Evolutionary conservation across 2,113 vertebrate species (phyloP), one percentile per base, ranked within the genome.

Genomic region (Blennius ocellaris): DNA sequence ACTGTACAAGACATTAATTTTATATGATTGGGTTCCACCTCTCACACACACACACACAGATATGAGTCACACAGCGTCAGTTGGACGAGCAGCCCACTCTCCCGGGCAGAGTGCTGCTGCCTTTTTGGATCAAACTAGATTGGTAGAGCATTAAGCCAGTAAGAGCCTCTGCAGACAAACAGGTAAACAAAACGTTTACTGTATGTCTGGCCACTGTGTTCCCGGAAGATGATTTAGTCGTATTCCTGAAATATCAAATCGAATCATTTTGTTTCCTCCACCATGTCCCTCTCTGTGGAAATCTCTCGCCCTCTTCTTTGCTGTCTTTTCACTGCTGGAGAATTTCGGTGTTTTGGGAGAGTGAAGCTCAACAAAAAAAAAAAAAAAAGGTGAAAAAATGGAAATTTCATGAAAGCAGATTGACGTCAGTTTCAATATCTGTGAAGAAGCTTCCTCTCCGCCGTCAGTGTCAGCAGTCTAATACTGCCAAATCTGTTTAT

Each of bases 121-220:
- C 50, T 69, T 71, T 71, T 80, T 84, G 53, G 61, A 75, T 75
- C 59, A 70, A 82, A 76, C 74, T 68, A 68, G 61, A 76, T 70
- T 75, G 53, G 53, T 67, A 50, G 53, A 53, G 55, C 52, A 73
- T 83, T 77, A 80, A 73, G 60, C 54, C 59, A 56, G 58, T 68
- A 36, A 62, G 65, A 76, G 67, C 61, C 78, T 72, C 78, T 51
- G 70, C 70, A 71, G 62, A 72, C 48, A 68, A 86, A 81, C 80
- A 63, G 78, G 62, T 82, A 79, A 82, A 81, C 67, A 81, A 62
- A 79, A 73, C 45, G 40, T 71, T 84, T 64, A 73, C 78, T 80
- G 64, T 30, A 57, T 40, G 16, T 68, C 74, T 48, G 43, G 53
- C 67, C 61, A 53, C 43, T 0, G 38, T 69, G 17, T 43, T 39